Percentiles rank a stretch among this genome's conserved stretches.
Evolutionary conservation across 2,888 invertebrate species (phyloP).

Genomic region (Linnaemya vulpina): DNA sequence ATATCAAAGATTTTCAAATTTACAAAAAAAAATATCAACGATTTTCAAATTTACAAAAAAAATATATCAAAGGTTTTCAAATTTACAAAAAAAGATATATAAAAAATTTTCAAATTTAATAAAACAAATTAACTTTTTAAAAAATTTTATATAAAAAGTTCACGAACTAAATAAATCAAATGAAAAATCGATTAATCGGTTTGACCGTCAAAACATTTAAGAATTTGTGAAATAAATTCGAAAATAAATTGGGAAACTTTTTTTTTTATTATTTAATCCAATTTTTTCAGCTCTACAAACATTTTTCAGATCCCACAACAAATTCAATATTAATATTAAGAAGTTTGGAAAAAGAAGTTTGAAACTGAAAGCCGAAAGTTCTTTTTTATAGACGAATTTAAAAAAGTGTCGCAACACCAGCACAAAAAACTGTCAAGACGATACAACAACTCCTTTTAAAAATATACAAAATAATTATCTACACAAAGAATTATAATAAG

Average conservation of each 20-base stretch:
- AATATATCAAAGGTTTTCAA: too few relatives aligned
- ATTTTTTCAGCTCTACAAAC: neutral
- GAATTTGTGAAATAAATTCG: neutral
- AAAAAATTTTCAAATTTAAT: neutral
- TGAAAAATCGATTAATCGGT: neutral
- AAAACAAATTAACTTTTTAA: too few relatives aligned
- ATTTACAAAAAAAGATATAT: too few relatives aligned
- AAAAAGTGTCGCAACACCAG: too few relatives aligned
- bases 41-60: too few relatives aligned
- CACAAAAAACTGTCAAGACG: too few relatives aligned
- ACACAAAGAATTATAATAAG: conserved; percentile 38
- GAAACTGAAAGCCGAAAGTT: neutral
- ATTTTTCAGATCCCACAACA: neutral
- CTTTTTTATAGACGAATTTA: neutral
- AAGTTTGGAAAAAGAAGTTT: too few relatives aligned
- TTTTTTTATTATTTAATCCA: neutral
- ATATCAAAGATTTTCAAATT: neutral
- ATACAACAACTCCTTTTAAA: neutral
- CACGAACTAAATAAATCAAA: neutral
- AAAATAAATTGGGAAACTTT: neutral
- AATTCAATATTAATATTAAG: neutral
- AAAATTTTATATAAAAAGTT: conserved; percentile 2
- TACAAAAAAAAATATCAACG: neutral
- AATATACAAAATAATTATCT: conserved; percentile 35
- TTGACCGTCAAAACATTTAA: neutral